phyloP scores from a whole-genome alignment of 2,113 vertebrate species.

The Oryzias curvinotus region DNA sequence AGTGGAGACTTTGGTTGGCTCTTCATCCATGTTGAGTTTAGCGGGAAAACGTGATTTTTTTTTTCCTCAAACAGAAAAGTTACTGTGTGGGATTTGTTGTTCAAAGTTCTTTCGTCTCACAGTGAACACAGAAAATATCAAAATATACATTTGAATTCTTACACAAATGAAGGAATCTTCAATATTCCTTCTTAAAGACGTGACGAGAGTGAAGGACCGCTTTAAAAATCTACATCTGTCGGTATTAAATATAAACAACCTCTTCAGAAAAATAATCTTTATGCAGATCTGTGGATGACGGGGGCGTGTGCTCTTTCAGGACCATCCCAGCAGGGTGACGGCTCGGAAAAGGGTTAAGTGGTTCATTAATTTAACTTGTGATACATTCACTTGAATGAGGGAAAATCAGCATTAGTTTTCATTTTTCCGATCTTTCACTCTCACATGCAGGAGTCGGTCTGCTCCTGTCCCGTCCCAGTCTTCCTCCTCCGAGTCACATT shows the following conservation, averaged over 20 bases:
- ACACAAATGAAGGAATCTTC: slow-evolving; percentile 36
- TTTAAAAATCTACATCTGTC: slow-evolving; percentile 50
- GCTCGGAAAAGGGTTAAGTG: slow-evolving; percentile 17
- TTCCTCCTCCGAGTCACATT: slow-evolving; percentile 13
- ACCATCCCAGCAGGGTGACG: slow-evolving; percentile 12
- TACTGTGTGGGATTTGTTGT: not conserved
- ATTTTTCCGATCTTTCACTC: slow-evolving; percentile 26
- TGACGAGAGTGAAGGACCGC: slow-evolving; percentile 10
- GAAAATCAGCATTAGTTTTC: not conserved
- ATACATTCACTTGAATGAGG: slow-evolving; percentile 43
- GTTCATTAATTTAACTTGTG: slow-evolving; percentile 21
- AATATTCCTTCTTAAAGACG: slow-evolving; percentile 12
- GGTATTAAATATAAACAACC: slow-evolving; percentile 70
- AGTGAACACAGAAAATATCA: slow-evolving; percentile 26
- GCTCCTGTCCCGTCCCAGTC: not conserved
- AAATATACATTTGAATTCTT: slow-evolving; percentile 17
- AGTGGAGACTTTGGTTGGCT: not conserved
- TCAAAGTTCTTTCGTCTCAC: slow-evolving; percentile 10
- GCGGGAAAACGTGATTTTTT: not conserved
- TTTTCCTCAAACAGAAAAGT: slow-evolving; percentile 4
- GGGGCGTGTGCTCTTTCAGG: slow-evolving; percentile 16
- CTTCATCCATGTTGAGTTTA: not conserved
- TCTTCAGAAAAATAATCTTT: slow-evolving; percentile 63
- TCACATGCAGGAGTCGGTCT: slow-evolving; percentile 56
- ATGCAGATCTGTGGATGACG: slow-evolving; percentile 25